phyloP scores from a whole-genome alignment of 2,797 vertebrate genomes.

The Fundulus diaphanus region DNA sequence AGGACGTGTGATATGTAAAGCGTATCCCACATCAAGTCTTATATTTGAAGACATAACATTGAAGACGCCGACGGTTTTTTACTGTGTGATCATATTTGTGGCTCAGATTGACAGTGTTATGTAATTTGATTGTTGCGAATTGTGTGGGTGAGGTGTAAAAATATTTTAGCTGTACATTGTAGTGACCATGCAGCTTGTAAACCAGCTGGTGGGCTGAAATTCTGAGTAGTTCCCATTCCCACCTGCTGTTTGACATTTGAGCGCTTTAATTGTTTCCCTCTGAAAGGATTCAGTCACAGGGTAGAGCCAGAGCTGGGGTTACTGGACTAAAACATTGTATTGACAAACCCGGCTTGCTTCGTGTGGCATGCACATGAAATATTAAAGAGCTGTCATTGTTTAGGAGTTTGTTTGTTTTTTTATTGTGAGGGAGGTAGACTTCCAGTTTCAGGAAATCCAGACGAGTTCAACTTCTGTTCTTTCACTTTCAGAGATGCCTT shows the following conservation, averaged over 20 bases:
- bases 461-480: background rate
- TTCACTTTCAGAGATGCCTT: background rate
- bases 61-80: background rate
- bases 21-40: background rate
- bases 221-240: slow-evolving; percentile 2
- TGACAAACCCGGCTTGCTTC: background rate
- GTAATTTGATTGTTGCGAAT: slow-evolving; percentile 20
- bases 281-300: slow-evolving; percentile 19
- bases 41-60: background rate
- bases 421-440: background rate
- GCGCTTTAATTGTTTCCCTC: slow-evolving; percentile 13
- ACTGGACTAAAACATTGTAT: background rate
- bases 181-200: slow-evolving; percentile 12
- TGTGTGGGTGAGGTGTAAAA: slow-evolving; percentile 17
- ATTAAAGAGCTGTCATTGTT: background rate
- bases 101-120: background rate
- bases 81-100: background rate
- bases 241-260: slow-evolving; percentile 32
- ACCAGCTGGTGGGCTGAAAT: slow-evolving; percentile 11
- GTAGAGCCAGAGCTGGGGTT: background rate
- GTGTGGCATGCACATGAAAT: background rate
- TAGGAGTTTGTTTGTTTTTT: background rate
- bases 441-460: background rate
- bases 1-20: slow-evolving; percentile 7
- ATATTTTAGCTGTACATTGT: slow-evolving; percentile 10